Evolutionary conservation across 2,797 vertebrate species (phyloP), one percentile per base, ranked within the genome.

Genomic region (Hydrolagus colliei): DNA sequence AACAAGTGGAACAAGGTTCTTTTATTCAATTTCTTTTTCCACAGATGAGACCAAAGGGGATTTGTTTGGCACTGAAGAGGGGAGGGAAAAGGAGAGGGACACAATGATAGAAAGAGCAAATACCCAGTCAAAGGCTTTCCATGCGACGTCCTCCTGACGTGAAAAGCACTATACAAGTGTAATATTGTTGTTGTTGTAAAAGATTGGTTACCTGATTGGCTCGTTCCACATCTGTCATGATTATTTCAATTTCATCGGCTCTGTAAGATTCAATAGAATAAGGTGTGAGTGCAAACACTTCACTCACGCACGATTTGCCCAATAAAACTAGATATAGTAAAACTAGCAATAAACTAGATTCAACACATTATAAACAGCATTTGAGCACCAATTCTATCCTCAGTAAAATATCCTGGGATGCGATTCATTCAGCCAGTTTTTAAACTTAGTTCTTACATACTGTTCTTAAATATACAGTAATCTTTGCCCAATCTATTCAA

Each of bases 181-280:
- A 27, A 27, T 27, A 27, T 27, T 27, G 27, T 27, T 27, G 27
- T 27, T 27, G 27, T 27, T 27, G 14, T 20, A 20, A 68, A 68
- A 68, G 41, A 68, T 71, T 0, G 35, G 32, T 91, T 95, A 99
- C 98, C 97, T 99, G 98, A 94, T 99, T 99, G 79, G 97, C 98
- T 95, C 98, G 95, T 92, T 99, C 98, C 88, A 99, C 95, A 91
- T 99, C 98, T 63, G 97, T 99, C 97, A 98, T 99, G 93, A 98
- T 96, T 95, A 99, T 98, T 92, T 99, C 98, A 86, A 98, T 96
- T 93, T 99, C 98, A 88, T 99, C 98, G 62, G 96, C 96, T 94
- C 85, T 86, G 85, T 62, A 86, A 73, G 73, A 73, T 61, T 59
- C 18, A 73, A 85, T n/a, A n/a, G 52, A 14, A 63, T 59, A 9